Conservation (phyloP, 2,888 invertebrate genomes). For the Rapana venosa region DNA sequence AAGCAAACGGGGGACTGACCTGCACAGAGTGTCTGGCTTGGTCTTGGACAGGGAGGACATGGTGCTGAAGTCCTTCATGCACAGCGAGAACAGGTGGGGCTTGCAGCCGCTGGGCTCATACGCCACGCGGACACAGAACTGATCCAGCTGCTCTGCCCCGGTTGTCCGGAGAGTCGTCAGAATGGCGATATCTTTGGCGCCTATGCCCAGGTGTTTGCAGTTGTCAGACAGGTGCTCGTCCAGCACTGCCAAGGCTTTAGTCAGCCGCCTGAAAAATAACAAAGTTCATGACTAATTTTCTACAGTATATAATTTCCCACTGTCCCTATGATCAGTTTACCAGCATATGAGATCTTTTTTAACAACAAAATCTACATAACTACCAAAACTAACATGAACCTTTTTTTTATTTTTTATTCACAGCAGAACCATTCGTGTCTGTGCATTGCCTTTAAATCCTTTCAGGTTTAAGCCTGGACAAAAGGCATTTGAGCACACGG, state of each 20-base stretch:
- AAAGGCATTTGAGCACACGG: no score
- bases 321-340: no score
- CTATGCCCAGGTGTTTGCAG: neutral
- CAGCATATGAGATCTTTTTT: no score
- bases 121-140: neutral
- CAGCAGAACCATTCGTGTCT: no score
- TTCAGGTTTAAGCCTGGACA: no score
- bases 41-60: slow-evolving; percentile 16
- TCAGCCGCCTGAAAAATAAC: slow-evolving; percentile 10
- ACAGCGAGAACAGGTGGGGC: neutral
- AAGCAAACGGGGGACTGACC: neutral
- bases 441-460: no score
- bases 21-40: slow-evolving; percentile 25
- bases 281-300: no score
- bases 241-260: neutral
- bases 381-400: no score
- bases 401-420: no score
- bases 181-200: neutral
- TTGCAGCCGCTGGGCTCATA: neutral
- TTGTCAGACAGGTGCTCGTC: neutral
- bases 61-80: slow-evolving; percentile 11
- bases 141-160: neutral
- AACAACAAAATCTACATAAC: no score
- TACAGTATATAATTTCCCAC: no score
- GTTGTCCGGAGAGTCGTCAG: neutral